phyloP scores from a whole-genome alignment of 2,113 vertebrate species.

The Athene noctua region DNA sequence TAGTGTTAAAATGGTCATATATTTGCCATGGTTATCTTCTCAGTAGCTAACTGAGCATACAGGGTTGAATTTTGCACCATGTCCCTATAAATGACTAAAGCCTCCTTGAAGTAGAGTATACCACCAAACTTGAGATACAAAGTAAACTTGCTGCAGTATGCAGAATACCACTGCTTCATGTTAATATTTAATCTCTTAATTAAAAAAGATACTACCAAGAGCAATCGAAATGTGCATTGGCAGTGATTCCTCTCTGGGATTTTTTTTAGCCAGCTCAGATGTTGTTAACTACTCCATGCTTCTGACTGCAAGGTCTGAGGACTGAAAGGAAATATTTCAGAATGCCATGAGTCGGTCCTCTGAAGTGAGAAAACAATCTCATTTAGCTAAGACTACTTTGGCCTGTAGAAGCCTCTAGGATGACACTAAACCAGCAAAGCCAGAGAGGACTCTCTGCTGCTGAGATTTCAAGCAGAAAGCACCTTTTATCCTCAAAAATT shows the following conservation, averaged over 20 bases:
- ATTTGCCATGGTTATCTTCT: not conserved
- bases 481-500: not conserved
- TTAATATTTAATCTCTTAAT: not conserved
- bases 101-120: fast-evolving
- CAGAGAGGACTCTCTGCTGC: not conserved
- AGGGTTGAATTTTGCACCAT: not conserved
- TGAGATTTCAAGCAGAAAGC: not conserved
- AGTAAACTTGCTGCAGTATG: not conserved
- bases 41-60: not conserved
- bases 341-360: not conserved
- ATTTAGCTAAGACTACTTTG: not conserved
- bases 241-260: not conserved
- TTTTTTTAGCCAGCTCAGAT: not conserved
- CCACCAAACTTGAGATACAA: not conserved
- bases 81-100: not conserved
- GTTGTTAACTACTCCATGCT: not conserved
- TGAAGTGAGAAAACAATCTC: not conserved
- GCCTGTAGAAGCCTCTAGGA: not conserved
- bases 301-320: not conserved
- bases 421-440: not conserved
- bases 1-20: not conserved
- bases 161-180: not conserved
- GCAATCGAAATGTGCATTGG: not conserved
- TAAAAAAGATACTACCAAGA: not conserved
- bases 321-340: not conserved